Conservation (phyloP, 2,797 vertebrate genomes). For the Falco columbarius region DNA sequence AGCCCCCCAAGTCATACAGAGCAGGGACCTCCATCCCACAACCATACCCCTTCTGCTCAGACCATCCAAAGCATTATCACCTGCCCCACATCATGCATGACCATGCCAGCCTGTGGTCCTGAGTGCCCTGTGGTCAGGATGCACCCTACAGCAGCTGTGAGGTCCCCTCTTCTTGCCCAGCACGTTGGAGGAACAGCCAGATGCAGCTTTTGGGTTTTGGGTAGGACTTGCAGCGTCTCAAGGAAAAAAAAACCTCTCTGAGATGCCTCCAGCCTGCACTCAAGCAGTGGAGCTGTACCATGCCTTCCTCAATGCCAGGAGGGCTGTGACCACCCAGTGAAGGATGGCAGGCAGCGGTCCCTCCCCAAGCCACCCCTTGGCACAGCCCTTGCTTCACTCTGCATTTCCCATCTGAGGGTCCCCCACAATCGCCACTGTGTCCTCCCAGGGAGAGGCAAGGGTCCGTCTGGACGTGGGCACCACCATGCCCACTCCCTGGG, state of each 20-base stretch:
- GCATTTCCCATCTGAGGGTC: background rate
- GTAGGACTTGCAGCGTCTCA: background rate
- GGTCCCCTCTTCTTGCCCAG: background rate
- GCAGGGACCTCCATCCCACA: background rate
- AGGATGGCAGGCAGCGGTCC: background rate
- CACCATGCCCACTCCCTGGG: background rate
- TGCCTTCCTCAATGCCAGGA: background rate
- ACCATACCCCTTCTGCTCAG: background rate
- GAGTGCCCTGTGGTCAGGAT: background rate
- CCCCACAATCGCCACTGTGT: rapidly evolving
- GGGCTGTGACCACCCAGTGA: background rate
- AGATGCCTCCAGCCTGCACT: background rate
- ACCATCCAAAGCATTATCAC: background rate
- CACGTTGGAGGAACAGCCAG: background rate
- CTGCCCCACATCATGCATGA: too few species aligned
- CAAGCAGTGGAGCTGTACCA: too few species aligned
- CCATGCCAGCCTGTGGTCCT: rapidly evolving
- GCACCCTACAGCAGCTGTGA: background rate
- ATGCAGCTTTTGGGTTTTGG: background rate
- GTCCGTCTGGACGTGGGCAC: background rate
- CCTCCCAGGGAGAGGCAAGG: background rate
- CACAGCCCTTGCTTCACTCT: background rate
- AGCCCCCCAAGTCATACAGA: background rate
- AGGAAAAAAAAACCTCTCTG: background rate
- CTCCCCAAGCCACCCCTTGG: background rate